phyloP scores from a whole-genome alignment of 1,140 invertebrate species.

The Grapholita molesta region DNA sequence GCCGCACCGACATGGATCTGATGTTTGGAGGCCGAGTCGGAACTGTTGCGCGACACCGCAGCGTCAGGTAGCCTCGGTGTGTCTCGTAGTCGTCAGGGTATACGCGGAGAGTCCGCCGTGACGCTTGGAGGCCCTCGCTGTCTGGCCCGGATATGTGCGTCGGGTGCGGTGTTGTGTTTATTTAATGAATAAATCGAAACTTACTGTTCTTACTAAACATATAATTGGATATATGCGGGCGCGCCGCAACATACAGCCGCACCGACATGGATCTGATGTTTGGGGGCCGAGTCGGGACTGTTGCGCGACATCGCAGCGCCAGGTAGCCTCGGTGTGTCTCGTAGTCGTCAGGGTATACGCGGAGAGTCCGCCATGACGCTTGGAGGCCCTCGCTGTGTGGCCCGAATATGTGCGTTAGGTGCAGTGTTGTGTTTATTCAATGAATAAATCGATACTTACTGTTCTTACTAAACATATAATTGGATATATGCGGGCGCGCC shows the following conservation, averaged over 20 bases:
- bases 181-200: conserved; percentile 24
- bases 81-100: conserved; percentile 61
- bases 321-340: conserved; percentile 57
- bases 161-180: too few relatives aligned
- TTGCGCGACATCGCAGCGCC: conserved; percentile 56
- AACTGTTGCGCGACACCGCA: conserved; percentile 57
- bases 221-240: conserved; percentile 65
- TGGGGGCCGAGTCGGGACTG: conserved; percentile 48
- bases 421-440: too few relatives aligned
- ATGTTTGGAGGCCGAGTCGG: conserved; percentile 49
- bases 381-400: too few relatives aligned
- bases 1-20: conserved; percentile 60
- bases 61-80: conserved; percentile 56
- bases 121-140: too few relatives aligned
- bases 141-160: too few relatives aligned
- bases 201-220: conserved; percentile 74
- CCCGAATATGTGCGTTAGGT: too few relatives aligned
- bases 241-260: conserved; percentile 55
- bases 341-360: conserved; percentile 62
- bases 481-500: conserved; percentile 60
- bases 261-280: conserved; percentile 60
- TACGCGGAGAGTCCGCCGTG: conserved; percentile 60
- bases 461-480: conserved; percentile 71
- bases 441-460: conserved; percentile 45
- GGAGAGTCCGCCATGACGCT: too few relatives aligned